Base-by-base conservation (phyloP, 2,888 invertebrate genomes). In the Tortricodes alternella region DNA sequence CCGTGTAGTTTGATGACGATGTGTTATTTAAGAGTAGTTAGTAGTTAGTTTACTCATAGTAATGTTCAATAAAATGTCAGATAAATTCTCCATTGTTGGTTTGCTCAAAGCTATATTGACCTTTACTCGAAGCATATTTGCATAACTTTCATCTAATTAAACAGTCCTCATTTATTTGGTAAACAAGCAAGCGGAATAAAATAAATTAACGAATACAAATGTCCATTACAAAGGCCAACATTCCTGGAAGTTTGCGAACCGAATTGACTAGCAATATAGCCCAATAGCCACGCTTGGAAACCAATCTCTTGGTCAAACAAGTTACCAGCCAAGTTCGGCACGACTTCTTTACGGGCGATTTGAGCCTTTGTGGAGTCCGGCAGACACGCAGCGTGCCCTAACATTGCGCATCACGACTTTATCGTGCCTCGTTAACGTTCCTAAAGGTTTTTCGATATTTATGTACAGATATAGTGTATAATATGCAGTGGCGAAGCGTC, bases 241-340 rank as follows among this genome's bases (percentile, higher is more conserved):
- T 41, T 43, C 29, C 11, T 49, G 35, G 19, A 27, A 49, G 35
- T 55, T 49, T 11, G 16, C 35, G 41, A 29, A 55, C 18, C 35
- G 43, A 49, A 55, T 56, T 50, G 56, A 49, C 43, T 44, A 24
- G 13, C 19, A 37, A 49, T 32, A 29, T n/a, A 29, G 29, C n/a
- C n/a, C n/a, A n/a, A 18, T 16, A 34, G 34, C 16, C n/a, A 23
- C 44, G 53, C 41, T 53, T 49, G 19, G 11, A 46, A 38, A 58
- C 43, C 53, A 53, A 53, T 58, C 53, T 58, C 48, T 58, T 58
- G 58, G 53, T 44, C 53, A 58, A 53, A 58, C 49, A 58, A 58
- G 39, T 29, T 41, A 41, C 46, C 41, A 41, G 46, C 32, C 7
- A 39, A 46, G 9, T 57, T 48, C n/a, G 48, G 41, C 8, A 34